A percentile compares a stretch with the other conserved stretches of the same genome.
These are phyloP conservation scores for Zhuqinia jingwanae DNA, from an alignment of 2,888 invertebrate genomes.

Conservation along the genomic window DNA sequence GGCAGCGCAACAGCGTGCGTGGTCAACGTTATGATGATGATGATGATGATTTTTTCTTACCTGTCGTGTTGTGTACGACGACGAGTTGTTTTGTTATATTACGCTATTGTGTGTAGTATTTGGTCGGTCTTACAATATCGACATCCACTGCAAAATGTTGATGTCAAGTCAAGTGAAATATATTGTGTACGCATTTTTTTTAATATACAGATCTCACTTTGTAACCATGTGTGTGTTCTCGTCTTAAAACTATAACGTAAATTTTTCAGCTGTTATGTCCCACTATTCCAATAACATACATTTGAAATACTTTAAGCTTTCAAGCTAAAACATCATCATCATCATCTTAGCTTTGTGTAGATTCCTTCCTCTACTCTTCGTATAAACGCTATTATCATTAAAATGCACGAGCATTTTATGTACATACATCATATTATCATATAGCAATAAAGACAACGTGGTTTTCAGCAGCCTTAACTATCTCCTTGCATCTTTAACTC, in stretches of 20 bases:
- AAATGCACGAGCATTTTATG: neutral
- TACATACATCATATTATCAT: slow-evolving; percentile 10
- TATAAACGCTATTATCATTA: too few species aligned
- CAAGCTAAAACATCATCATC: slow-evolving; percentile 33
- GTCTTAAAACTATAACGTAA: slow-evolving; percentile 21
- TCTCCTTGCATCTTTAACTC: slow-evolving; percentile 24
- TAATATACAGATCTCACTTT: slow-evolving; percentile 24
- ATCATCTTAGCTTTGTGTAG: neutral
- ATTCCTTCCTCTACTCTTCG: neutral
- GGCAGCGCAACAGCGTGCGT: slow-evolving; percentile 28
- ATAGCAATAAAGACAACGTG: slow-evolving; percentile 11
- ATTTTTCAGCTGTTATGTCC: slow-evolving; percentile 74
- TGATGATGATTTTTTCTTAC: slow-evolving; percentile 8
- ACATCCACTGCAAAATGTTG: neutral
- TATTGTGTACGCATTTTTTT: slow-evolving; percentile 44
- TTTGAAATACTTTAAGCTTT: slow-evolving; percentile 68
- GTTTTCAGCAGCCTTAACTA: slow-evolving; percentile 32
- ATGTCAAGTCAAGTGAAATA: slow-evolving; percentile 9
- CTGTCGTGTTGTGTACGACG: neutral
- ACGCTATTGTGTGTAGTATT: neutral
- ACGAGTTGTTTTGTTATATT: neutral
- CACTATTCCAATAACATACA: slow-evolving; percentile 78
- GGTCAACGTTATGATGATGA: neutral
- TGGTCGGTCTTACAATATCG: slow-evolving; percentile 18
- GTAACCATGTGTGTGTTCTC: slow-evolving; percentile 36